Conservation (phyloP, 2,797 vertebrate species). For the Paedocypris micromegethes region DNA sequence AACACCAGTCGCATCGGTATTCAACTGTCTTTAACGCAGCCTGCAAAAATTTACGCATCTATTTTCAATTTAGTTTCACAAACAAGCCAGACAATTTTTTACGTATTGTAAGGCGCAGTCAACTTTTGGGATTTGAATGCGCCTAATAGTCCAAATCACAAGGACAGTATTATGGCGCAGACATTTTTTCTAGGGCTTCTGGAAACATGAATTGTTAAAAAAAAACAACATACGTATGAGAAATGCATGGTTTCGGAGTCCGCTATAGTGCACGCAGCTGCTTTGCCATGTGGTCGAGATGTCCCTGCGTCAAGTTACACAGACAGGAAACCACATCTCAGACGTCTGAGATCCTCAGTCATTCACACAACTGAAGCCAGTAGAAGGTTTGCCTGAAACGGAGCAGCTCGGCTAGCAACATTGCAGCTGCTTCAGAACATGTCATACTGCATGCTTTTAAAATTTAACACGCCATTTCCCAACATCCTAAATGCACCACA, state of each 20-base stretch:
- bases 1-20: background rate
- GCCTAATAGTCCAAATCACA: no score
- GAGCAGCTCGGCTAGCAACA: slow-evolving; percentile 17
- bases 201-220: slow-evolving; percentile 13
- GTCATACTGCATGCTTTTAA: no score
- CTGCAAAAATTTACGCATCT: no score
- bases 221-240: background rate
- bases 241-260: slow-evolving; percentile 51
- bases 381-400: slow-evolving; percentile 28
- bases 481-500: no score
- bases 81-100: no score
- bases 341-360: slow-evolving; percentile 77
- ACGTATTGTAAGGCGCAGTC: no score
- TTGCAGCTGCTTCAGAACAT: slow-evolving; percentile 22
- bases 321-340: slow-evolving; percentile 89
- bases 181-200: background rate
- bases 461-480: no score
- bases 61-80: no score
- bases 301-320: slow-evolving; percentile 81
- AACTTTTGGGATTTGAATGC: no score
- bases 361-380: slow-evolving; percentile 37
- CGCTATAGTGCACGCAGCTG: slow-evolving; percentile 61
- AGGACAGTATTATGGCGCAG: no score
- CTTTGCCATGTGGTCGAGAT: slow-evolving; percentile 75
- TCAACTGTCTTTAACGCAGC: background rate